Conservation (phyloP, 2,797 vertebrate species). For the Anolis apletophallus region DNA sequence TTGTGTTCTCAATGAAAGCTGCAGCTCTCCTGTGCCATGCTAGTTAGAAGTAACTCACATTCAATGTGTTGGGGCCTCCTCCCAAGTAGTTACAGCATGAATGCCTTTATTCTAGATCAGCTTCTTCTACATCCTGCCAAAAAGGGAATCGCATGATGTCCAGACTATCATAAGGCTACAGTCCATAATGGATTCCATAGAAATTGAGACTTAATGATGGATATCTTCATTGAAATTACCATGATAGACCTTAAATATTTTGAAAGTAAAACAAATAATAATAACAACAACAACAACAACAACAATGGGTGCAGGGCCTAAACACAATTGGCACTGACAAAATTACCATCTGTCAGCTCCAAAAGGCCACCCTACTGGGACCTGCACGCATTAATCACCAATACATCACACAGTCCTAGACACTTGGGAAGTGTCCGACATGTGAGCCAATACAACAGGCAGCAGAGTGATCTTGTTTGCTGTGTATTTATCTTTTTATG, state of each 20-base stretch:
- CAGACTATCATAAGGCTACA: not conserved
- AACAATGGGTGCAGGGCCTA: no score
- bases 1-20: not conserved
- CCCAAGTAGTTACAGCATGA: not conserved
- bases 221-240: not conserved
- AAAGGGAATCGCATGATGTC: not conserved
- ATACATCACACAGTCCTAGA: no score
- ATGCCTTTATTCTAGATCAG: not conserved
- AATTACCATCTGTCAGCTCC: no score
- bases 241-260: not conserved
- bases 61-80: not conserved
- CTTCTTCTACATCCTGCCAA: not conserved
- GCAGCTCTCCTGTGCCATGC: not conserved
- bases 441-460: no score
- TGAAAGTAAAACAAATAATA: not conserved
- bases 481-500: no score
- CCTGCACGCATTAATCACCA: no score
- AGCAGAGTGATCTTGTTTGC: no score
- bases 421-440: no score
- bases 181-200: not conserved
- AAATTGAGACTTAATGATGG: not conserved
- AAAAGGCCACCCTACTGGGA: no score
- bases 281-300: no score
- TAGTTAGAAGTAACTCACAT: not conserved
- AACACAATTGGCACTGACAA: no score